phyloP scores from a whole-genome alignment of 1,140 invertebrate species.

The Ostrea denselamellosa region DNA sequence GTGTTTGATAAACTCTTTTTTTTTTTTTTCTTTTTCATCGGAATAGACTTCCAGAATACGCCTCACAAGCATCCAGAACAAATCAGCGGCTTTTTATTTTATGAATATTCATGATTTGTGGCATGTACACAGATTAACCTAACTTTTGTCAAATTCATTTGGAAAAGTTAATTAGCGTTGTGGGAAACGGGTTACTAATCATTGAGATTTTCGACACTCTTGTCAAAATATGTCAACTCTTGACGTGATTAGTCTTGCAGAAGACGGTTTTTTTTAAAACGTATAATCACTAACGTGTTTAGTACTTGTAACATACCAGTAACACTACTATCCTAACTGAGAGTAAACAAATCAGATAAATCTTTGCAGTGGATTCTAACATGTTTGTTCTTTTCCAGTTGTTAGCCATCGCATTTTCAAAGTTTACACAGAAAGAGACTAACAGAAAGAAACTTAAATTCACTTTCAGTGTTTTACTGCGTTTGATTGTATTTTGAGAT shows the following conservation, averaged over 20 bases:
- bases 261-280: not conserved
- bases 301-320: too few species aligned
- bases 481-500: too few species aligned
- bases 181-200: not conserved
- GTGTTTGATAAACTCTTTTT: not conserved
- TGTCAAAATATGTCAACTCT: not conserved
- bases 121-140: not conserved
- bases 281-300: too few species aligned
- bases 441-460: too few species aligned
- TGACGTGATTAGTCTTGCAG: not conserved
- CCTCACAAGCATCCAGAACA: not conserved
- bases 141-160: not conserved
- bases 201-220: not conserved
- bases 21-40: not conserved
- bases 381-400: too few species aligned
- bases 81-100: not conserved
- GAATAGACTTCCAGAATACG: not conserved
- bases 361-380: too few species aligned
- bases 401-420: too few species aligned
- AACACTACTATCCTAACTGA: too few species aligned
- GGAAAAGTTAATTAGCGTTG: not conserved
- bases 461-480: too few species aligned
- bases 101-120: not conserved
- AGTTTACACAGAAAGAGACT: too few species aligned
- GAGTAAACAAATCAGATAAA: too few species aligned